Evolutionary conservation across 2,797 vertebrate genomes (phyloP).

Genomic region (Morus bassanus): DNA sequence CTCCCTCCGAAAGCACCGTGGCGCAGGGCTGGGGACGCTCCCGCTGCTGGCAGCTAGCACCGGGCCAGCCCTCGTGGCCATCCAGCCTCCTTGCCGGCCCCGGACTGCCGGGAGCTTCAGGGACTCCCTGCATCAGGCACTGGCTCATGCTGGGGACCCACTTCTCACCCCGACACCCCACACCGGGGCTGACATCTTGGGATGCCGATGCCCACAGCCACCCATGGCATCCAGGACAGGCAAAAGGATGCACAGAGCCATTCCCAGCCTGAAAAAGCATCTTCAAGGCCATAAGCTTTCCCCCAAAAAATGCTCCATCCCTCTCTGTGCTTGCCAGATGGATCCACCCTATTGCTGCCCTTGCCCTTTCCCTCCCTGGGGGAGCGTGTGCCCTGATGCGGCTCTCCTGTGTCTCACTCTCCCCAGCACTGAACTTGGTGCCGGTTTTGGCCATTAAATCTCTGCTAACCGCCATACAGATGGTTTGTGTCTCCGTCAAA

Average conservation of each 20-base stretch:
- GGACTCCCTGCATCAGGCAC: background rate
- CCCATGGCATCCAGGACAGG: background rate
- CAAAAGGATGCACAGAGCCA: background rate
- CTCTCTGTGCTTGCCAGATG: background rate
- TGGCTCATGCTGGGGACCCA: background rate
- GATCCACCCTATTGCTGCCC: background rate
- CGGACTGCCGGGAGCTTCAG: rapidly evolving
- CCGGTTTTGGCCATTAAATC: constrained; percentile 5
- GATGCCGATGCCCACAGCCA: background rate
- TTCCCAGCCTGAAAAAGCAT: background rate
- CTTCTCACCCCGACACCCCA: background rate
- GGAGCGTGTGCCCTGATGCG: background rate
- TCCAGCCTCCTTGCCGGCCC: background rate
- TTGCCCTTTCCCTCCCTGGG: background rate
- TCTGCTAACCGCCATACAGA: constrained; percentile 15
- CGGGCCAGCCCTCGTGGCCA: background rate
- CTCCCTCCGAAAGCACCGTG: background rate
- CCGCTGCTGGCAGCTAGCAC: background rate
- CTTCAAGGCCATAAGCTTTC: background rate
- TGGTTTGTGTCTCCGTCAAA: constrained; percentile 57
- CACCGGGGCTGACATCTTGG: background rate
- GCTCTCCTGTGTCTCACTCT: background rate
- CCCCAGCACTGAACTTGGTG: constrained; percentile 6
- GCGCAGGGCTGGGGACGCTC: background rate
- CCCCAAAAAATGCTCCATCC: background rate